Evolutionary conservation across 2,797 vertebrate genomes (phyloP), one percentile per base, ranked within the genome.

Genomic region (Ammospiza maritima): DNA sequence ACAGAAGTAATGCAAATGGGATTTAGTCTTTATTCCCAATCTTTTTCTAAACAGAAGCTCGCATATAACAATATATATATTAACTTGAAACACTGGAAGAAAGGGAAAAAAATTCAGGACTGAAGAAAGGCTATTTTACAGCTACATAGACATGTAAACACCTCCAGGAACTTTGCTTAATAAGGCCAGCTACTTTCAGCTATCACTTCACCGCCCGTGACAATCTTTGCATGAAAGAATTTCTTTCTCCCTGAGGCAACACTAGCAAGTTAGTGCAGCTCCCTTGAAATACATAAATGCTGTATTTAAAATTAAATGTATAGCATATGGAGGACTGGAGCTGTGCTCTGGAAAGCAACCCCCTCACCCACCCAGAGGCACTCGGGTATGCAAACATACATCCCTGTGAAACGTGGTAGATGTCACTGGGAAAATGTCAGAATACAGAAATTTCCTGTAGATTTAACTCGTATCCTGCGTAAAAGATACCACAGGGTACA

Each of bases 231-330:
- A 21, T 66, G 50, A 85, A 93, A 92, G 40, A 66, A 66, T 88
- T 96, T 70, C 85, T 83, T 89, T 84, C 51, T 86, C 62, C 91
- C 89, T 15, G 60, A 88, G 85, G 96, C 91, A 93, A 83, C 40
- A 22, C 70, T 88, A 93, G 53, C 58, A 73, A 89, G 89, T 85
- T 85, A 94, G 82, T 18, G 54, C 50, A 77, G 76, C 30, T 96
- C 81, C 62, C 73, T 83, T 1, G 0, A 85, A 94, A 94, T 72
- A 84, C n/a, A 78, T 58, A 91, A 90, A 91, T 89, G 72, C 47
- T 88, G 72, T 89, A 95, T 89, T 94, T 96, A 96, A 92, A 89
- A 67, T 64, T 82, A 79, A 94, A 90, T 79, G 71, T 82, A 87
- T 32, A 85, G 73, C 70, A 94, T 56, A 84, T n/a, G 62, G 73